These are phyloP conservation scores for Spisula subtruncata DNA, from an alignment of 2,888 invertebrate species.

Conservation along the genomic window DNA sequence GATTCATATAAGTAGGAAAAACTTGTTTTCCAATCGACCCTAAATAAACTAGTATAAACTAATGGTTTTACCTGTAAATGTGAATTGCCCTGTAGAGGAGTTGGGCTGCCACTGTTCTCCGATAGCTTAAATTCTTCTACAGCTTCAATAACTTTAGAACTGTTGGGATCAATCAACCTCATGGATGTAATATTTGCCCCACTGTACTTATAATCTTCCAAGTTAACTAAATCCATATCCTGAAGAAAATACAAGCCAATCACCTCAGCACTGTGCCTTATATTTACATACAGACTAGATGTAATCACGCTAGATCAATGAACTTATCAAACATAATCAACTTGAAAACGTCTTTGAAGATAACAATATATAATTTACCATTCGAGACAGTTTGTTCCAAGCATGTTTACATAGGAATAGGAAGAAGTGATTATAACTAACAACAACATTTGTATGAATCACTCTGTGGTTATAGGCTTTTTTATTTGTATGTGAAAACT, in stretches of 20 bases:
- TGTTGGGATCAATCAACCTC: constrained; percentile 89
- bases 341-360: neutral
- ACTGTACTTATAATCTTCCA: constrained; percentile 93
- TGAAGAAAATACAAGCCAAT: constrained; percentile 65
- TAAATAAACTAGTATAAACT: no score
- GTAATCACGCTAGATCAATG: neutral
- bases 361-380: neutral
- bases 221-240: constrained; percentile 87
- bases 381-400: neutral
- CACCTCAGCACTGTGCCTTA: neutral
- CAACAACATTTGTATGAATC: neutral
- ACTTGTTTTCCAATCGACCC: no score
- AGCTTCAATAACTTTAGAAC: constrained; percentile 79
- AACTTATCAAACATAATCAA: neutral
- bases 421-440: neutral
- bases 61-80: constrained; percentile 69
- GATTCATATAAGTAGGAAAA: no score
- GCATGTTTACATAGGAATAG: neutral
- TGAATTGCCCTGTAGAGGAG: constrained; percentile 80
- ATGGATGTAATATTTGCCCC: constrained; percentile 97
- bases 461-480: neutral
- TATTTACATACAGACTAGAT: constrained; percentile 8
- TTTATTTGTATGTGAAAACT: neutral
- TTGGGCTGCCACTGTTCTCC: constrained; percentile 71
- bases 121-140: constrained; percentile 82